Evolutionary conservation across 1,140 invertebrate genomes (phyloP).

Genomic region (Mactra quadrangularis): DNA sequence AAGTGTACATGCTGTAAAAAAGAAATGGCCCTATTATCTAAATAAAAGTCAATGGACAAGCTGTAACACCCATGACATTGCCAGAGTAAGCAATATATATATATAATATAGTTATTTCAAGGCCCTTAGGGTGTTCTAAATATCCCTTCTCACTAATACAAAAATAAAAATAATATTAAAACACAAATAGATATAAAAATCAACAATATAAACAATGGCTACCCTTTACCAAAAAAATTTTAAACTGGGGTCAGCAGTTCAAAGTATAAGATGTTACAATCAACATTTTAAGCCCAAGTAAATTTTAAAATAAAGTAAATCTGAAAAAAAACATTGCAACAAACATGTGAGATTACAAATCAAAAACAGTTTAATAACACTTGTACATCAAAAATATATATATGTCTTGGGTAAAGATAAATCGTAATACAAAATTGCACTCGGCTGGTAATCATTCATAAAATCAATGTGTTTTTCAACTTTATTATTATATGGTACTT

Average conservation of each 20-base stretch:
- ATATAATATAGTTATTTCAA: not conserved
- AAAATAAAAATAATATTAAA: constrained; percentile 8
- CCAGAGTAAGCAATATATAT: too few relatives aligned
- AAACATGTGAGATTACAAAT: constrained; percentile 39
- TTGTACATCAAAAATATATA: too few relatives aligned
- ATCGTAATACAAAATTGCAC: too few relatives aligned
- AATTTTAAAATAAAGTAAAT: constrained; percentile 37
- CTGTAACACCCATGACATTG: too few relatives aligned
- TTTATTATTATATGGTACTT: too few relatives aligned
- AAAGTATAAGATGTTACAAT: constrained; percentile 22
- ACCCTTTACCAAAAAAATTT: constrained; percentile 24
- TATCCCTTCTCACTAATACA: constrained; percentile 1
- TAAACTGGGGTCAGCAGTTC: constrained; percentile 33
- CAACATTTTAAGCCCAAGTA: not conserved
- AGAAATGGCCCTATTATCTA: too few relatives aligned
- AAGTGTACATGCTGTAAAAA: too few relatives aligned
- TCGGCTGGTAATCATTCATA: too few relatives aligned
- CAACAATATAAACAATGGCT: constrained; percentile 33
- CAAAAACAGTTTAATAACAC: not conserved
- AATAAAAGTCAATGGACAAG: too few relatives aligned
- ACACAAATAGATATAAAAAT: constrained; percentile 26
- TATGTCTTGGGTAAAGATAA: too few relatives aligned
- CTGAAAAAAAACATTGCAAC: constrained; percentile 54
- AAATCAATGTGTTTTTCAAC: too few relatives aligned
- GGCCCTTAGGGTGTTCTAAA: not conserved